Percentiles rank a stretch among this genome's conserved stretches.
Conservation (phyloP, 1,140 invertebrate species). For the Condylostylus longicornis region DNA sequence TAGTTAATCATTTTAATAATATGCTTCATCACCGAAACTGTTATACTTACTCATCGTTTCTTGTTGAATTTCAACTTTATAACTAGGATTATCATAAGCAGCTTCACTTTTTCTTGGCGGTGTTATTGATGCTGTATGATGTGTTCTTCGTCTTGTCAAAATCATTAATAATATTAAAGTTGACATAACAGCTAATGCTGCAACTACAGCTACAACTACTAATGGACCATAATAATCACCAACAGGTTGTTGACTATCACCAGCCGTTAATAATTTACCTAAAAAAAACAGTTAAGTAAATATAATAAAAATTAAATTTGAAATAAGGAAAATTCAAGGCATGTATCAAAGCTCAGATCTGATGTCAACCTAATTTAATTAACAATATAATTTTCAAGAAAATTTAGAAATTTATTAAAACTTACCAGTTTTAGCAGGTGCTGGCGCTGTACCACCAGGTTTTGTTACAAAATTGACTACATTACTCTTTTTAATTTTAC, state of each 20-base stretch:
- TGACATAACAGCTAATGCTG: slow-evolving; percentile 63
- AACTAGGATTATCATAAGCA: slow-evolving; percentile 84
- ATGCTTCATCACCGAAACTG: too few species aligned
- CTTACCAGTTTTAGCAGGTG: slow-evolving; percentile 23
- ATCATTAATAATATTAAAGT: slow-evolving; percentile 65
- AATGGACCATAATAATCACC: slow-evolving; percentile 73
- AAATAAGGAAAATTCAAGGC: too few species aligned
- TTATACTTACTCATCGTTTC: slow-evolving; percentile 77
- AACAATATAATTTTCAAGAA: too few species aligned
- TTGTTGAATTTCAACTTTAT: slow-evolving; percentile 83
- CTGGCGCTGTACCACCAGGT: slow-evolving; percentile 41
- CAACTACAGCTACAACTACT: slow-evolving; percentile 73
- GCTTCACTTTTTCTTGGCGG: slow-evolving; percentile 38
- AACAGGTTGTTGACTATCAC: slow-evolving; percentile 28
- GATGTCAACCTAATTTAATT: too few species aligned
- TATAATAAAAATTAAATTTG: too few species aligned
- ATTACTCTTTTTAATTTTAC: slow-evolving; percentile 74
- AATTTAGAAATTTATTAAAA: not conserved
- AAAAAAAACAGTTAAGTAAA: too few species aligned
- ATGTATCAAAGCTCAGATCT: too few species aligned
- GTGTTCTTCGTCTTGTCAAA: slow-evolving; percentile 55
- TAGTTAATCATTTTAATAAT: too few species aligned
- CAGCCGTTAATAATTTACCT: slow-evolving; percentile 46
- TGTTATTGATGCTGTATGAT: slow-evolving; percentile 49
- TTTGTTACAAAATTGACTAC: slow-evolving; percentile 77